A percentile compares a stretch with the other conserved stretches of the same genome.
Conservation (phyloP, 2,113 vertebrate genomes). For the Abramis brama region DNA sequence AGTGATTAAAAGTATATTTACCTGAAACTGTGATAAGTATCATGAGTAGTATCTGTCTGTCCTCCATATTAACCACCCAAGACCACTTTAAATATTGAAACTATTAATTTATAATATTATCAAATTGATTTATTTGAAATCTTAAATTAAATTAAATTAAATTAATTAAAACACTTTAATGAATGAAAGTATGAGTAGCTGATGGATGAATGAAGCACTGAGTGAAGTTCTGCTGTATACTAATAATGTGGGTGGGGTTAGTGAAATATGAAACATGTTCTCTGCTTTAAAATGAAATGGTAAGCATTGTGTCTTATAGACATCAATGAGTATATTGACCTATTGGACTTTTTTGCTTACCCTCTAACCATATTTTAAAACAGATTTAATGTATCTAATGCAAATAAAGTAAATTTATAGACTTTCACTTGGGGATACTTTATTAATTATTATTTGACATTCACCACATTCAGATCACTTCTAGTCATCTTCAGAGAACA, state of each 20-base stretch:
- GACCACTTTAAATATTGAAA: not conserved
- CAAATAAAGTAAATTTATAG: not conserved
- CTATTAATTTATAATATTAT: not conserved
- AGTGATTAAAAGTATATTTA: not conserved
- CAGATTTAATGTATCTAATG: not conserved
- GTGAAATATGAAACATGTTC: not conserved
- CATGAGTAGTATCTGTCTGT: not conserved
- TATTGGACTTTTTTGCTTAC: not conserved
- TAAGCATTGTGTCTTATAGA: too few relatives aligned
- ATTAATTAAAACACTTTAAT: too few relatives aligned
- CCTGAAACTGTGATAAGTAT: not conserved
- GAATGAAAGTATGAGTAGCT: not conserved
- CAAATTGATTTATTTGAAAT: not conserved
- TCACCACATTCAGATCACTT: too few relatives aligned
- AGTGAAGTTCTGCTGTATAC: not conserved
- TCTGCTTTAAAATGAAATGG: too few relatives aligned
- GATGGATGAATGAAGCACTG: not conserved
- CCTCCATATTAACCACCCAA: not conserved
- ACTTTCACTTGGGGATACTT: too few relatives aligned
- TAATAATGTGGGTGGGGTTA: not conserved
- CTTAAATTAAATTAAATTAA: too few relatives aligned
- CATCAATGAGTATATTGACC: too few relatives aligned
- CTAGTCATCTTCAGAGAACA: too few relatives aligned
- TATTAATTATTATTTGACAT: too few relatives aligned
- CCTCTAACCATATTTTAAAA: not conserved